Percentiles rank a stretch among this genome's conserved stretches.
Conservation (phyloP, 2,888 invertebrate genomes). For the Alloscopus bannaensis region DNA sequence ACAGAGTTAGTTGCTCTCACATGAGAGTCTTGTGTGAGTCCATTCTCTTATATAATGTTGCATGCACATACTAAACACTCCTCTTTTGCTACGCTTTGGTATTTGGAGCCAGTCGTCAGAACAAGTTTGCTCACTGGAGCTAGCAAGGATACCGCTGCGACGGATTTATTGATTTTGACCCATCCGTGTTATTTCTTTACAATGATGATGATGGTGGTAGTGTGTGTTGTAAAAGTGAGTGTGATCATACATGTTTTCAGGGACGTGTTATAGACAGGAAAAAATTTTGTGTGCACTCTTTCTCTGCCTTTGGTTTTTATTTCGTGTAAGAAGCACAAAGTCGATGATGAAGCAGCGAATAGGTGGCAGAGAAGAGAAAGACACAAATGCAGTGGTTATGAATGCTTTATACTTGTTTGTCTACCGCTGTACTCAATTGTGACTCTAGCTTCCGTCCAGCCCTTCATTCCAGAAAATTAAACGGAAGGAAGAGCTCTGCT, state of each 20-base stretch:
- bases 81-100: no score
- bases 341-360: no score
- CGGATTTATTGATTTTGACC: conserved; percentile 72
- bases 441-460: conserved; percentile 59
- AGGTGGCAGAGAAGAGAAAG: background rate
- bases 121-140: conserved; percentile 59
- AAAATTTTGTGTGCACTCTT: no score
- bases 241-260: no score
- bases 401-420: conserved; percentile 31
- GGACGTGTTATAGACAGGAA: background rate
- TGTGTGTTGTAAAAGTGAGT: conserved; percentile 15
- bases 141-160: conserved; percentile 70
- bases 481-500: conserved; percentile 43
- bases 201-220: conserved; percentile 25
- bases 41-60: conserved; percentile 55
- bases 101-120: conserved; percentile 61
- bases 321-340: no score
- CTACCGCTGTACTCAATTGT: conserved; percentile 44
- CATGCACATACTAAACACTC: no score
- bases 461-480: conserved; percentile 56
- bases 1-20: conserved; percentile 48
- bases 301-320: no score
- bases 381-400: background rate
- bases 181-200: conserved; percentile 67
- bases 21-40: no score